Conservation (phyloP, 2,888 invertebrate genomes). For the Galeruca laticollis region DNA sequence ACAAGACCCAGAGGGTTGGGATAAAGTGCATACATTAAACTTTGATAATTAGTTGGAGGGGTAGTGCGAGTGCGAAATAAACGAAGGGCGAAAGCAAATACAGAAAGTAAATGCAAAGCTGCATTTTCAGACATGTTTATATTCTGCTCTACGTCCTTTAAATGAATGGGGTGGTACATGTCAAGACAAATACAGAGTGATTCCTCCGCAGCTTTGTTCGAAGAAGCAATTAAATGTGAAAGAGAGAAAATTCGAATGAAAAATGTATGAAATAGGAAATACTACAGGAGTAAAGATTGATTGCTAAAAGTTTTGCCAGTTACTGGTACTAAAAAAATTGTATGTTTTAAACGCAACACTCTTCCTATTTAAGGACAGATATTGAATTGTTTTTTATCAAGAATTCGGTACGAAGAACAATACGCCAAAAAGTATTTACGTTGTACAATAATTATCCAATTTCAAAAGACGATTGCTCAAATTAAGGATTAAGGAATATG, state of each 20-base stretch:
- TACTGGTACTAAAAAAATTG: too few relatives aligned
- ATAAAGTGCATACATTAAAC: conserved; percentile 45
- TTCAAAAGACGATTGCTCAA: too few relatives aligned
- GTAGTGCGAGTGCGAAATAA: conserved; percentile 36
- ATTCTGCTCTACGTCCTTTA: conserved; percentile 41
- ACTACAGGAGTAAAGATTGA: too few relatives aligned
- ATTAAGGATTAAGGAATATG: too few relatives aligned
- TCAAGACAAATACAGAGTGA: conserved; percentile 27
- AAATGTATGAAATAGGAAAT: not conserved
- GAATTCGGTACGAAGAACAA: too few relatives aligned
- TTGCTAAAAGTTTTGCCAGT: too few relatives aligned
- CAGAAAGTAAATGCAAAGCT: conserved; percentile 50
- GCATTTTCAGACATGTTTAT: conserved; percentile 54
- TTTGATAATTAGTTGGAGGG: conserved; percentile 42
- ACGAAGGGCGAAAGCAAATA: conserved; percentile 46
- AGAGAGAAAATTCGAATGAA: too few relatives aligned
- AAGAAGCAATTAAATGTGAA: not conserved
- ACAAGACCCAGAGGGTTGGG: conserved; percentile 34
- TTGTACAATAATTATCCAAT: too few relatives aligned
- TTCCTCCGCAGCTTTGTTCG: not conserved
- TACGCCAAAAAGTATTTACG: too few relatives aligned
- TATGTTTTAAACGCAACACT: too few relatives aligned
- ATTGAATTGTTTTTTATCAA: too few relatives aligned
- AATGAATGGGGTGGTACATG: conserved; percentile 50
- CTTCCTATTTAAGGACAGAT: too few relatives aligned